Evolutionary conservation across 2,797 vertebrate genomes (phyloP), one percentile per base, ranked within the genome.

Genomic region (Muscicapa striata): DNA sequence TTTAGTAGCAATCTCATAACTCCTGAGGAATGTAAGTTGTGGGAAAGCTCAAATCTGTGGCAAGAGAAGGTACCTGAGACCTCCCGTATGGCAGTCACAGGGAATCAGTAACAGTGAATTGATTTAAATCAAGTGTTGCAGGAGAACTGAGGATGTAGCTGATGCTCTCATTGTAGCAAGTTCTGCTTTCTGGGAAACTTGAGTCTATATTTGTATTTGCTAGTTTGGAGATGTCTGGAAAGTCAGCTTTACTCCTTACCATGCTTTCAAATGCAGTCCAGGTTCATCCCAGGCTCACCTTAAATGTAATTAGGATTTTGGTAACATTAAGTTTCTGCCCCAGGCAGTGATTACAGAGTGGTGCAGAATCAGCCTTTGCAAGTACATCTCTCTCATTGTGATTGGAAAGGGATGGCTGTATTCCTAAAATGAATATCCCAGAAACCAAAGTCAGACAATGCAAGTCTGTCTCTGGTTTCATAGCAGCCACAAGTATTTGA

Each of bases 281-380:
- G 22, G 58, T 80, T 88, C 51, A 89, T 22, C 12, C 16, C 43
- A 63, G 15, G 32, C 45, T 86, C 86, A 75, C 15, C 87, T 78
- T 9, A 87, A 61, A 87, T 89, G 89, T 83, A 78, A 88, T 91
- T 61, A 81, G 38, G 43, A 88, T 81, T 87, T 66, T 64, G 43
- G 21, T 61, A 90, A 72, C 22, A 36, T 46, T 54, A 58, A 40
- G 30, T 45, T 46, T 45, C 58, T 91, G 40, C 58, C 54, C 68
- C 27, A 58, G 41, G 54, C 49, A 43, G 32, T n/a, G 58, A 89
- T 86, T 64, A 75, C 45, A 86, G 18, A 36, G 41, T 1, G 1
- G 24, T 62, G 17, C 43, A 81, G 49, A 78, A 80, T 64, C 45
- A 81, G 62, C 38, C 34, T 68, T 64, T 90, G 58, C n/a, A 72